Percentiles rank a stretch among this genome's conserved stretches.
Evolutionary conservation across 2,888 invertebrate genomes (phyloP).

Genomic region (Melikaiella ostensackeni): DNA sequence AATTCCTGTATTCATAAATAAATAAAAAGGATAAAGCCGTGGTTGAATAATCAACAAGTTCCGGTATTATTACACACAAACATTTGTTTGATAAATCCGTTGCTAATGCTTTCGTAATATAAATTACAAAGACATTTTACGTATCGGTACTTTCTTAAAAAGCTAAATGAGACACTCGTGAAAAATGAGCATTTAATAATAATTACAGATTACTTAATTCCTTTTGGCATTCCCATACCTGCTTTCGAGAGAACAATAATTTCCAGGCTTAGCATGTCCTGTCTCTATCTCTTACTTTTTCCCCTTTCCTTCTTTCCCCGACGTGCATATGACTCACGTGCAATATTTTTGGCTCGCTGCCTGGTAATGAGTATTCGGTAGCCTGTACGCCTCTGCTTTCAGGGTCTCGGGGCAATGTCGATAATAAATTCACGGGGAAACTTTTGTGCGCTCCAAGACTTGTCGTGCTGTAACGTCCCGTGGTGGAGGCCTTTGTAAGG

Average conservation of each 20-base stretch:
- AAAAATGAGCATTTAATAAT: slow-evolving; percentile 19
- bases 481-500: slow-evolving; percentile 19
- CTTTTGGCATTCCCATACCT: not conserved
- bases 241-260: slow-evolving; percentile 17
- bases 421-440: slow-evolving; percentile 35
- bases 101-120: too few relatives aligned
- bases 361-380: slow-evolving; percentile 28
- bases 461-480: slow-evolving; percentile 21
- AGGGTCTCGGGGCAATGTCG: slow-evolving; percentile 23
- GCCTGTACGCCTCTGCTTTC: slow-evolving; percentile 23
- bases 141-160: slow-evolving; percentile 6
- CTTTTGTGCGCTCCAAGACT: slow-evolving; percentile 25
- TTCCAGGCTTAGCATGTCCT: slow-evolving; percentile 4
- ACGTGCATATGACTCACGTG: slow-evolving; percentile 10
- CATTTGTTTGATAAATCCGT: too few relatives aligned
- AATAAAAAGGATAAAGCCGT: too few relatives aligned
- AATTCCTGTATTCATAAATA: too few relatives aligned
- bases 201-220: slow-evolving; percentile 28
- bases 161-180: not conserved
- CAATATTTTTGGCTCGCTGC: slow-evolving; percentile 24
- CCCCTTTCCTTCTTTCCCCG: not conserved
- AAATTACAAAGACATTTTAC: not conserved
- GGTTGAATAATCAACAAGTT: too few relatives aligned
- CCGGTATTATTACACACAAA: too few relatives aligned
- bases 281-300: slow-evolving; percentile 3